phyloP scores from a whole-genome alignment of 2,797 vertebrate species.

The Xiphophorus birchmanni region DNA sequence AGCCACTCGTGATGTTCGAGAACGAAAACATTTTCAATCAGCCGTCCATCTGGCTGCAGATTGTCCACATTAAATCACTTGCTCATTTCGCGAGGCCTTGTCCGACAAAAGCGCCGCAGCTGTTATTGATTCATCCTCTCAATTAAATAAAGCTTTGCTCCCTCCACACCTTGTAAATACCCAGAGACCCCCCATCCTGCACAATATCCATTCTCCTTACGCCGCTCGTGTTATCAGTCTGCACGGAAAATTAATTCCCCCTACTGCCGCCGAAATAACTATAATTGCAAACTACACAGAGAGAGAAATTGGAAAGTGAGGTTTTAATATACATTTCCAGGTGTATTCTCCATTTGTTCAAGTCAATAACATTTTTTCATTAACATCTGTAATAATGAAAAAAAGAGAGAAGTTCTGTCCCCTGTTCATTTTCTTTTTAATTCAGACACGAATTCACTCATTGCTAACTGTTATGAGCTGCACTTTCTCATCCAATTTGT shows the following conservation, averaged over 20 bases:
- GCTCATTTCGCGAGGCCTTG: slow-evolving; percentile 79
- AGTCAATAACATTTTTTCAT: slow-evolving; percentile 88
- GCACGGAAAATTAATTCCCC: slow-evolving; percentile 86
- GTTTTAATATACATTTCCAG: slow-evolving; percentile 92
- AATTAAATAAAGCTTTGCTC: slow-evolving; percentile 87
- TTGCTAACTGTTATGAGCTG: slow-evolving; percentile 74
- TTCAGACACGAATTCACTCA: slow-evolving; percentile 81
- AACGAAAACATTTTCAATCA: slow-evolving; percentile 61
- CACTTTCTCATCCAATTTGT: slow-evolving; percentile 82
- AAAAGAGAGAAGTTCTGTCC: slow-evolving; percentile 62
- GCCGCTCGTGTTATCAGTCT: slow-evolving; percentile 83
- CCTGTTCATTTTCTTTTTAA: slow-evolving; percentile 84
- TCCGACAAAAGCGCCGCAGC: slow-evolving; percentile 79
- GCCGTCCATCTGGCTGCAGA: slow-evolving; percentile 56
- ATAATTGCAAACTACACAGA: slow-evolving; percentile 86
- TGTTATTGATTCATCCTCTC: slow-evolving; percentile 87
- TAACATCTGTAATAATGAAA: slow-evolving; percentile 83
- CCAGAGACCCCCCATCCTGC: slow-evolving; percentile 85
- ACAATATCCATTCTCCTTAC: slow-evolving; percentile 84
- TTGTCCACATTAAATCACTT: slow-evolving; percentile 81
- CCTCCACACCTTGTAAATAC: slow-evolving; percentile 83
- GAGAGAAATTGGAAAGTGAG: slow-evolving; percentile 83
- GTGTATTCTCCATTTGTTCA: slow-evolving; percentile 86
- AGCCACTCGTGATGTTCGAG: slow-evolving; percentile 38
- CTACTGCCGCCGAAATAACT: slow-evolving; percentile 85